Conservation (phyloP, 1,140 invertebrate genomes). For the Macrobrachium rosenbergii region DNA sequence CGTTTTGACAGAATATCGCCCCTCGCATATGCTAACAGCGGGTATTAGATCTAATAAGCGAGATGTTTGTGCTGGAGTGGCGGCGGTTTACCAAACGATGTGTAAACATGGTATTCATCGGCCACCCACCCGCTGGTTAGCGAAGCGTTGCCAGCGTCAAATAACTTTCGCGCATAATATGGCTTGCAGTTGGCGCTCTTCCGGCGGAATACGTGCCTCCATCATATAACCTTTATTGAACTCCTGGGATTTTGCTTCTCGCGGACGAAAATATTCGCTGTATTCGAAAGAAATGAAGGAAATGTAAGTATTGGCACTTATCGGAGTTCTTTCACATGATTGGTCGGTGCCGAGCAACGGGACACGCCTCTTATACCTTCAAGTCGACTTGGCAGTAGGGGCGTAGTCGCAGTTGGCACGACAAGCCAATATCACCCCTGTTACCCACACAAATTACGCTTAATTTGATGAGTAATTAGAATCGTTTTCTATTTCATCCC, state of each 20-base stretch:
- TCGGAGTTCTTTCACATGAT: constrained; percentile 1
- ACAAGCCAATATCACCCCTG: not conserved
- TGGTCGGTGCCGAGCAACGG: constrained; percentile 10
- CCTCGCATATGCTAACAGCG: too few species aligned
- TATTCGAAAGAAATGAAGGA: not conserved
- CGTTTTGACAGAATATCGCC: too few species aligned
- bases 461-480: constrained; percentile 23
- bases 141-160: not conserved
- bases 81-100: constrained; percentile 24
- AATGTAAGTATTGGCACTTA: too few species aligned
- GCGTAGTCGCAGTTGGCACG: not conserved
- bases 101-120: constrained; percentile 18
- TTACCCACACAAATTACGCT: not conserved
- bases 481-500: constrained; percentile 18
- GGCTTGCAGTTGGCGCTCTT: too few species aligned
- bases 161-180: too few species aligned
- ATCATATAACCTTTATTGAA: too few species aligned
- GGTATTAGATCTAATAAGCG: constrained; percentile 23
- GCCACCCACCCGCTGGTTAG: not conserved
- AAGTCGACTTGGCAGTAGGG: not conserved
- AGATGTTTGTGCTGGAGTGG: constrained; percentile 12
- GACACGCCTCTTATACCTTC: not conserved
- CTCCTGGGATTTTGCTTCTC: too few species aligned
- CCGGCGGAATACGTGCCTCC: too few species aligned
- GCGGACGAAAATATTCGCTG: too few species aligned